These are phyloP conservation scores for Bos javanicus DNA, from an alignment of 2,113 vertebrate genomes.

Conservation along the genomic window DNA sequence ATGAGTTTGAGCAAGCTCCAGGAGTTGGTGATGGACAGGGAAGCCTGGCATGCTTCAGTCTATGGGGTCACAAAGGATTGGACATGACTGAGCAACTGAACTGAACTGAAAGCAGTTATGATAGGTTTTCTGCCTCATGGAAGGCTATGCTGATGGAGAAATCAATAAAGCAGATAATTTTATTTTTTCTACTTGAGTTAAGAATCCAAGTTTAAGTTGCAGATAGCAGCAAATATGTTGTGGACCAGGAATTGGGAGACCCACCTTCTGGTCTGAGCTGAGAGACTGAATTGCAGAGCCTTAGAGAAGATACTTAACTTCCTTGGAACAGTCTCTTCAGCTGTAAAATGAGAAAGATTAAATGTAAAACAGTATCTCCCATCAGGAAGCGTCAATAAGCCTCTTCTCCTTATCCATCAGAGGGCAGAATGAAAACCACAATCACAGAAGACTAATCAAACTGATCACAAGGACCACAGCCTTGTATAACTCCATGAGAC, in stretches of 20 bases:
- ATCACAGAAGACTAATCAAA: background rate
- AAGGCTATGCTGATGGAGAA: background rate
- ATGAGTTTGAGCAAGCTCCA: background rate
- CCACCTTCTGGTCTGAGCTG: background rate
- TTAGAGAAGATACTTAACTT: background rate
- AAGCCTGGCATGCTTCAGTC: background rate
- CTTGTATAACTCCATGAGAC: background rate
- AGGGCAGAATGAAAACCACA: background rate
- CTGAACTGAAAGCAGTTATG: background rate
- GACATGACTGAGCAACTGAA: background rate
- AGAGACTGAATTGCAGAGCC: background rate
- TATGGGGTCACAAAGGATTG: background rate
- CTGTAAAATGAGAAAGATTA: background rate
- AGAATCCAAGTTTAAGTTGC: background rate
- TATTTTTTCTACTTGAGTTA: background rate
- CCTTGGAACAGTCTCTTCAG: background rate
- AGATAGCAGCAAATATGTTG: background rate
- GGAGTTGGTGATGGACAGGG: background rate
- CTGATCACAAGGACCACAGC: background rate
- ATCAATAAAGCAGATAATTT: background rate
- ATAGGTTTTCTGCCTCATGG: background rate
- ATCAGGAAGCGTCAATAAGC: background rate
- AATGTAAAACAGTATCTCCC: background rate
- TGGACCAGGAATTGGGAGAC: too few species aligned
- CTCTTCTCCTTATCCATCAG: background rate